Evolutionary conservation across 2,797 vertebrate species (phyloP).

Genomic region (Paguma larvata): DNA sequence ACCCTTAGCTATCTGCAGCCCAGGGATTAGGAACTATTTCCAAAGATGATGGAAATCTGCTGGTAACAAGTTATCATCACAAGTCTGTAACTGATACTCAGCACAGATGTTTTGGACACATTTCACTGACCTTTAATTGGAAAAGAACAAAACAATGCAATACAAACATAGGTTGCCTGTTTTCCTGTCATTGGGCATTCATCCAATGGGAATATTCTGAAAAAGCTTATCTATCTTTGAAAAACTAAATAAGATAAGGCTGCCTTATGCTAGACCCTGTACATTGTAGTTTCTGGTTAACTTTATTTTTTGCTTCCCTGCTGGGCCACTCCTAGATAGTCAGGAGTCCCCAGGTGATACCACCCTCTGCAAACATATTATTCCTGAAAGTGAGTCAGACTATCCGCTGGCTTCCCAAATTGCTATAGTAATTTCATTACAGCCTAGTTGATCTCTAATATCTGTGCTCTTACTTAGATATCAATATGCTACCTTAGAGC

Average conservation of each 20-base stretch:
- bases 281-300: not conserved
- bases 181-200: not conserved
- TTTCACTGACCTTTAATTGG: not conserved
- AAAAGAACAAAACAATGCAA: not conserved
- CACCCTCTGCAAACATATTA: not conserved
- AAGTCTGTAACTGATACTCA: not conserved
- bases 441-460: not conserved
- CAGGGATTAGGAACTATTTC: not conserved
- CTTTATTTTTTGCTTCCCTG: constrained; percentile 47
- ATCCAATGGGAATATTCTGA: not conserved
- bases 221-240: not conserved
- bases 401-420: not conserved
- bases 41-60: not conserved
- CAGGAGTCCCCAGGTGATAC: not conserved
- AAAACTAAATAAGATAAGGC: not conserved
- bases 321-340: not conserved
- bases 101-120: not conserved
- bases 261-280: not conserved
- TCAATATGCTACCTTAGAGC: not conserved
- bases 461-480: not conserved
- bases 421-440: not conserved
- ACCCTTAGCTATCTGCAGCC: not conserved
- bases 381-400: not conserved
- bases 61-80: not conserved
- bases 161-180: not conserved